Evolutionary conservation across 2,888 invertebrate species (phyloP).

Genomic region (Pseudococcus jackbeardsleyi): DNA sequence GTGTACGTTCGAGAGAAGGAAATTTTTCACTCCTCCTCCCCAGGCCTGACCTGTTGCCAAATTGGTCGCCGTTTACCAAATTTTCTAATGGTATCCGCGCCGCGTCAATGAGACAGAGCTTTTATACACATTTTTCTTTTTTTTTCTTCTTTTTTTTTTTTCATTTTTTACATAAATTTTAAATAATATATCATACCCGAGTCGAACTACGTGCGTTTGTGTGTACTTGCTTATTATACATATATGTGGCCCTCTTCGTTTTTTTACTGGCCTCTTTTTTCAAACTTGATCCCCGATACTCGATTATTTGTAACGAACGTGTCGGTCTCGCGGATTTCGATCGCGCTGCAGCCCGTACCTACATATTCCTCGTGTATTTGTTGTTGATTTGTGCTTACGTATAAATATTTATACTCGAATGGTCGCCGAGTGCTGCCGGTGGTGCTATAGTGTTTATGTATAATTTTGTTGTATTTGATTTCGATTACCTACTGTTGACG

Average conservation of each 20-base stretch:
- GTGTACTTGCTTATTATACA: not conserved
- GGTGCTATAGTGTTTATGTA: not conserved
- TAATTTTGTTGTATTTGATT: not conserved
- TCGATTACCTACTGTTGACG: not conserved
- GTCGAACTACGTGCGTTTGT: not conserved
- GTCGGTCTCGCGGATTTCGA: not conserved
- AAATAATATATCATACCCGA: not conserved
- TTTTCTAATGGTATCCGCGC: slow-evolving; percentile 60
- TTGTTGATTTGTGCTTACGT: not conserved
- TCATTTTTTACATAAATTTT: not conserved
- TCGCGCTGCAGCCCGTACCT: not conserved
- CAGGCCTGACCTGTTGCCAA: slow-evolving; percentile 67
- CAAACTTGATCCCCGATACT: not conserved
- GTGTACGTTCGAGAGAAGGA: slow-evolving; percentile 62
- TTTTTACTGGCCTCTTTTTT: not conserved
- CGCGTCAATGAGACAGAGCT: slow-evolving; percentile 7
- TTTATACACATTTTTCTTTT: slow-evolving; percentile 42
- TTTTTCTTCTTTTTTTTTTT: slow-evolving; percentile 7
- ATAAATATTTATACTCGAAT: slow-evolving; percentile 8
- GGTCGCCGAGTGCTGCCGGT: not conserved
- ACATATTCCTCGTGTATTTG: not conserved
- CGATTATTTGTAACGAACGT: not conserved
- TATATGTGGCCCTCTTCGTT: not conserved
- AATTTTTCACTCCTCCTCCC: slow-evolving; percentile 59
- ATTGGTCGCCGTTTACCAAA: slow-evolving; percentile 65